phyloP scores from a whole-genome alignment of 2,113 vertebrate species.

The Castor canadensis region DNA sequence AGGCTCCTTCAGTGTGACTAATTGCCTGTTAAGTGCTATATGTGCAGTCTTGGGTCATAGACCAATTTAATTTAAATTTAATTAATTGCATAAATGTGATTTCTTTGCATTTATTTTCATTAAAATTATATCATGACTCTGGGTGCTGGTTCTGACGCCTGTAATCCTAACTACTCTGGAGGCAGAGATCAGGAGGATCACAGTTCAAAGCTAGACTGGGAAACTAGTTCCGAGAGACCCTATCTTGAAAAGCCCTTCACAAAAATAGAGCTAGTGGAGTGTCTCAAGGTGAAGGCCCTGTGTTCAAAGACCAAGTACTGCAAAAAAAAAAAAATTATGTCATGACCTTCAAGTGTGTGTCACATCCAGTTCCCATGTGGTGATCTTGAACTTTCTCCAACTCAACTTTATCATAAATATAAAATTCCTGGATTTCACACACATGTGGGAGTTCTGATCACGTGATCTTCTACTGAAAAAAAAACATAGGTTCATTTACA shows the following conservation, averaged over 20 bases:
- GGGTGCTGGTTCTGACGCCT: no score
- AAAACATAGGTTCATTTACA: background rate
- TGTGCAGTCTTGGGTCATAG: background rate
- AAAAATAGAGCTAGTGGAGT: no score
- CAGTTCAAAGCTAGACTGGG: no score
- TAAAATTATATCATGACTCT: conserved; percentile 25
- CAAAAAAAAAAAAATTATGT: no score
- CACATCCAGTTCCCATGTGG: background rate
- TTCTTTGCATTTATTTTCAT: conserved; percentile 20
- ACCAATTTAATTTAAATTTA: conserved; percentile 22
- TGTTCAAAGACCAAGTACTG: no score
- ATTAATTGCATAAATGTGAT: conserved; percentile 15
- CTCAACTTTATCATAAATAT: background rate
- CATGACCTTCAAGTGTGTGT: background rate
- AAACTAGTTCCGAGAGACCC: no score
- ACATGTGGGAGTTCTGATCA: background rate
- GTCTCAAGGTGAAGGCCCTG: no score
- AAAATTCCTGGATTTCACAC: background rate
- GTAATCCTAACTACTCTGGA: no score
- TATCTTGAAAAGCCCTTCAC: no score
- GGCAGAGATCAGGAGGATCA: no score
- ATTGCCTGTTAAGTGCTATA: background rate
- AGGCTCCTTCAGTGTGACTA: background rate
- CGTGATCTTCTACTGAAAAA: background rate
- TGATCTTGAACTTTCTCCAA: background rate